These are phyloP conservation scores for Apogon talboti DNA, from an alignment of 2,797 vertebrate genomes.

Conservation along the genomic window DNA sequence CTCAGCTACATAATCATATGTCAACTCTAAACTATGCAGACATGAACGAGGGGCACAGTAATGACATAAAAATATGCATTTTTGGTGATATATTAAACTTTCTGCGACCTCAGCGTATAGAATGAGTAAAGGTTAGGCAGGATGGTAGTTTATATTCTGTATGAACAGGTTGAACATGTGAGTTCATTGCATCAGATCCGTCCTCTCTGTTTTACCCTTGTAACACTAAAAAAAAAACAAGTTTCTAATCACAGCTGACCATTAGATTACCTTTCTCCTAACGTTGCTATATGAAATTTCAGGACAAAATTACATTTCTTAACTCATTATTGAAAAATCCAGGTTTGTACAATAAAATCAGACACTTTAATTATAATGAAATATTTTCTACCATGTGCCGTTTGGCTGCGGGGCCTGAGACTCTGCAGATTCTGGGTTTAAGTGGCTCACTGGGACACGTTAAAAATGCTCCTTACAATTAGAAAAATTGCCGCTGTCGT, in stretches of 20 bases:
- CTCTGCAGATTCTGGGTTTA: background rate
- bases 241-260: background rate
- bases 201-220: too few relatives aligned
- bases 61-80: too few relatives aligned
- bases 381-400: background rate
- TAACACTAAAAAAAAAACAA: too few relatives aligned
- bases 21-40: too few relatives aligned
- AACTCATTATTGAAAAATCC: background rate
- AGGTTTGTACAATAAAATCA: background rate
- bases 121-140: too few relatives aligned
- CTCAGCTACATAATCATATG: too few relatives aligned
- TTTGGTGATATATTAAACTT: too few relatives aligned
- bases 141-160: too few relatives aligned
- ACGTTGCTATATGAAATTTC: background rate
- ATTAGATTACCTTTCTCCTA: background rate
- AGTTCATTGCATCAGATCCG: too few relatives aligned
- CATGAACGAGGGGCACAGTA: too few relatives aligned
- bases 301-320: background rate
- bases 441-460: background rate
- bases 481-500: constrained; percentile 16
- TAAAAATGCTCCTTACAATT: constrained; percentile 1
- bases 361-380: background rate
- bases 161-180: too few relatives aligned
- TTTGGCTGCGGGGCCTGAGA: background rate
- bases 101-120: too few relatives aligned